Evolutionary conservation across 2,113 vertebrate species (phyloP).

Genomic region (Leucosticte australis): DNA sequence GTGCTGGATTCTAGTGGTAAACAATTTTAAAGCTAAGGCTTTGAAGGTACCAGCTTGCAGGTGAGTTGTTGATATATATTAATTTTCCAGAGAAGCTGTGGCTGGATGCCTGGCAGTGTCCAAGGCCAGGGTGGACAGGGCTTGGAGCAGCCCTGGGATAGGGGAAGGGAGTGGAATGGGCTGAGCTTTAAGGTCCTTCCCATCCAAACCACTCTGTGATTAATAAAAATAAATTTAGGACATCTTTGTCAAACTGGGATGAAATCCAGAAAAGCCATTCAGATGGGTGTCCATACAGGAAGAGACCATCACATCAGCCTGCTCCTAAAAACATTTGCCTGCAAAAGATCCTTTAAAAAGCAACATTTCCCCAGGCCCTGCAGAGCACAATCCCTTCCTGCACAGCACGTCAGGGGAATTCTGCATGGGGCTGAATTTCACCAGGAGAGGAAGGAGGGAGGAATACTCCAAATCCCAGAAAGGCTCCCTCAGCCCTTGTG

Average conservation of each 20-base stretch:
- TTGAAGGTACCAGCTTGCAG: not conserved
- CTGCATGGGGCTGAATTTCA: not conserved
- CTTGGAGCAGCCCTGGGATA: not conserved
- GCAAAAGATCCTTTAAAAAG: not conserved
- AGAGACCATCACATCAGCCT: too few species aligned
- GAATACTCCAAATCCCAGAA: not conserved
- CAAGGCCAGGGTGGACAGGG: not conserved
- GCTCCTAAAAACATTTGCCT: not conserved
- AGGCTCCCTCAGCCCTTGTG: not conserved
- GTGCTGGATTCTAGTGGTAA: not conserved
- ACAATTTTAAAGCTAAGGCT: not conserved
- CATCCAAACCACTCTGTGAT: not conserved
- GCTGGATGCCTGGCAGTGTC: not conserved
- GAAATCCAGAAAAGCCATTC: not conserved
- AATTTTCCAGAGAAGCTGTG: not conserved
- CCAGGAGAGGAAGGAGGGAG: not conserved
- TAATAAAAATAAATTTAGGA: not conserved
- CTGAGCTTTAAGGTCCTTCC: not conserved
- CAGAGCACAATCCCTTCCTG: not conserved
- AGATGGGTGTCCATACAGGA: not conserved
- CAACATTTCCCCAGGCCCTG: not conserved
- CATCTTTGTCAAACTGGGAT: not conserved
- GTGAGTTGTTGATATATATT: rapidly evolving
- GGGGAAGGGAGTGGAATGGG: not conserved
- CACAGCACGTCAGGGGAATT: rapidly evolving